Evolutionary conservation across 2,888 invertebrate species (phyloP), one percentile per base, ranked within the genome.

Genomic region (Ophion ventricosus): DNA sequence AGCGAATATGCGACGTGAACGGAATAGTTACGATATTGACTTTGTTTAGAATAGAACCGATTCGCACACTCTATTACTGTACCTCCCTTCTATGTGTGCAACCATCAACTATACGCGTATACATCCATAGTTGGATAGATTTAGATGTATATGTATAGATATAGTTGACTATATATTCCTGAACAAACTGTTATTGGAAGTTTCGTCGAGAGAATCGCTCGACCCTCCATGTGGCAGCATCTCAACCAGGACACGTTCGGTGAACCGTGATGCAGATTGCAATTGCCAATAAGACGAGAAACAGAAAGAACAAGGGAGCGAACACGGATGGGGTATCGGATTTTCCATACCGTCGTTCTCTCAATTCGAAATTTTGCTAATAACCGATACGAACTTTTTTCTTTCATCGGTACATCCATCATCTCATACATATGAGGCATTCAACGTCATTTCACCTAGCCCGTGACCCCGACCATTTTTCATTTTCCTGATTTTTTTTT

Each of bases 251-350:
- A 80, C 78, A 79, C 74, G 78, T 75, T 72, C 75, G 70, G 64
- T 79, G 84, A 82, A 81, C 78, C 78, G 79, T 82, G 66, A 82
- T 82, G 84, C 81, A 82, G 81, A 84, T 84, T 84, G 78, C 81
- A 59, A 84, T 79, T 84, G 84, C 84, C 84, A 82, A 79, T 84
- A 84, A 79, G 75, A 64, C 78, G 35, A 70, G 69, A 29, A 23
- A 56, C 64, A 40, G 26, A 49, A 59, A 66, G 64, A 63, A 35
- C 43, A 8, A 57, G 69, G 59, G 26, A 66, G 63, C 54, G 66
- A 54, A 70, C 82, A 85, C 84, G 17, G 66, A 61, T 49, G n/a
- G 57, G 59, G 40, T 20, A 67, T 67, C 57, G 17, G 29, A 43
- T 66, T 43, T 54, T 20, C 64, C 29, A 7, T 10, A 11, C 11